A percentile compares a stretch with the other conserved stretches of the same genome.
Evolutionary conservation across 2,113 vertebrate genomes (phyloP).

Genomic region (Elephantulus edwardii): DNA sequence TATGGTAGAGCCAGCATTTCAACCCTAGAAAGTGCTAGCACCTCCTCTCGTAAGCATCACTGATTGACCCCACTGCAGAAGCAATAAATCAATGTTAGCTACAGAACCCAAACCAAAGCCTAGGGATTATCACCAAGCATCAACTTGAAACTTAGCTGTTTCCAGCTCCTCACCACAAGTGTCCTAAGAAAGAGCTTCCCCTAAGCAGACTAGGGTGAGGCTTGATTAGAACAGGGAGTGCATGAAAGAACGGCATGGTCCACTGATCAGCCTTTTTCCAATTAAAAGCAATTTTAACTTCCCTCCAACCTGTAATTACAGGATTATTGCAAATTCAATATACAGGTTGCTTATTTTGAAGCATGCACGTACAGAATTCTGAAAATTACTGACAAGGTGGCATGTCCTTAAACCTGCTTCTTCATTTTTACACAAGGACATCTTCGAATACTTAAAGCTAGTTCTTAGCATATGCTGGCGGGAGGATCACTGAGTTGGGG

Average conservation of each 20-base stretch:
- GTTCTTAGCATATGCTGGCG: not conserved
- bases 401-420: not conserved
- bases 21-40: not conserved
- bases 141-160: not conserved
- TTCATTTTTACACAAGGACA: not conserved
- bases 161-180: not conserved
- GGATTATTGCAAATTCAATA: constrained; percentile 44
- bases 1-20: not conserved
- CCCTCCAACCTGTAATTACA: constrained; percentile 45
- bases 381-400: not conserved
- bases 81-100: not conserved
- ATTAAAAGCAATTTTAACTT: constrained; percentile 47
- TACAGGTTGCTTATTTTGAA: constrained; percentile 1
- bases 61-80: not conserved
- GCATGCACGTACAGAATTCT: not conserved
- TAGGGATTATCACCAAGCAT: not conserved
- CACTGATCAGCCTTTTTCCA: not conserved
- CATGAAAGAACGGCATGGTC: not conserved
- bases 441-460: not conserved
- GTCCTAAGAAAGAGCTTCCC: not conserved
- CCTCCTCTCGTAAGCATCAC: not conserved
- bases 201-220: not conserved
- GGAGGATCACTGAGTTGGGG: too few species aligned
- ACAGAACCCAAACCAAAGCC: not conserved
- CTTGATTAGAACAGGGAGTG: not conserved